Percentiles rank a stretch among this genome's conserved stretches.
These are phyloP conservation scores for Andrena bucephala DNA, from an alignment of 2,888 invertebrate genomes.

Conservation along the genomic window DNA sequence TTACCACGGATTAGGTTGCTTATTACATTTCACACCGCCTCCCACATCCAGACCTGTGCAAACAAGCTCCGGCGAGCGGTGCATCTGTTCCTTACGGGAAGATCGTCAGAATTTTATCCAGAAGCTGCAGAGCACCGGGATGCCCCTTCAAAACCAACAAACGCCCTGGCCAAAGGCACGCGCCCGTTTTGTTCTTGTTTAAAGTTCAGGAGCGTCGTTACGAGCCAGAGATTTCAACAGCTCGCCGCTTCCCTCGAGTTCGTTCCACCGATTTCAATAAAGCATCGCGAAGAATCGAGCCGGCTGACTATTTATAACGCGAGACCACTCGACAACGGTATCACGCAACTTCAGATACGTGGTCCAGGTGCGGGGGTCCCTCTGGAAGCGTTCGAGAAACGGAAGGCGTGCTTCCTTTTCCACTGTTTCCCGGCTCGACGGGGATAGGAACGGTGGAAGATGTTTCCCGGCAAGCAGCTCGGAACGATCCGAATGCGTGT, in stretches of 20 bases:
- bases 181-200: conserved; percentile 46
- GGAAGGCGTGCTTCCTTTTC: neutral
- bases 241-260: conserved; percentile 16
- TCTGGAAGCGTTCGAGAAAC: neutral
- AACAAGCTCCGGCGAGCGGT: conserved; percentile 1
- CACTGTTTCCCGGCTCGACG: neutral
- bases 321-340: conserved; percentile 42
- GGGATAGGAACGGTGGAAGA: neutral
- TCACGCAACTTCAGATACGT: neutral
- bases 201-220: conserved; percentile 49
- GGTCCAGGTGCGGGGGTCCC: conserved; percentile 21
- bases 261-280: conserved; percentile 50
- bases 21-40: neutral
- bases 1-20: too few species aligned
- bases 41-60: neutral
- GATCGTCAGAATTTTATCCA: neutral
- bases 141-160: conserved; percentile 14
- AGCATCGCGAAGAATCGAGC: conserved; percentile 46
- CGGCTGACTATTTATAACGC: conserved; percentile 44
- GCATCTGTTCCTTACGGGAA: conserved; percentile 7
- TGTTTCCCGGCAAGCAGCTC: neutral
- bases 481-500: neutral
- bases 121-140: neutral
- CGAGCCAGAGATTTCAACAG: neutral
- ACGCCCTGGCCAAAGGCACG: conserved; percentile 23